Base-by-base conservation (phyloP, 2,113 vertebrate genomes). In the Actinemys pallida region DNA sequence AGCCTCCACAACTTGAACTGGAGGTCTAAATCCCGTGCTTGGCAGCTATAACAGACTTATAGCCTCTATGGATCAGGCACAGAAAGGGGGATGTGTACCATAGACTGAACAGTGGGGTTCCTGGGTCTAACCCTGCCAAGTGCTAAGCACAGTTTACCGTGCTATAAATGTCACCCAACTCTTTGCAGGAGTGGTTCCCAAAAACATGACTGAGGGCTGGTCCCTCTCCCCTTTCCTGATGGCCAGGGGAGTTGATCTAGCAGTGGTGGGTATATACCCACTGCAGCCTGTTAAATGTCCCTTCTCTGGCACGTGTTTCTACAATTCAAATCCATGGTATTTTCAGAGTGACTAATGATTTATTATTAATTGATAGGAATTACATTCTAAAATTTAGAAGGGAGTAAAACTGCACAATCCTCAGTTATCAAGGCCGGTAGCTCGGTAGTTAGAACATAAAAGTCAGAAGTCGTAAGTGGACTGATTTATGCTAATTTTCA, bases 351-450 rank as follows among this genome's bases (percentile, higher is more conserved):
- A 93, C 96, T 95, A 95, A 97, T 93, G 92, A 96, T 94, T 88
- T 93, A 85, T 95, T 96, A 96, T 95, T 96, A 95, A 97, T 95
- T 94, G 82, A 84, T 24, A 92, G 83, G 93, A 95, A 95, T 86
- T 92, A 88, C 65, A 88, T 91, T n/a, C 75, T 92, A 47, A 95
- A 91, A 96, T 94, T 93, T 92, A 87, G 86, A 95, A 83, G 57
- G 57, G 65, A 56, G 76, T 93, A 84, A 89, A 95, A 83, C 27
- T 45, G 75, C 89, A 84, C 87, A 92, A 86, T 90, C 96, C 94
- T 93, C 84, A 93, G 90, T 91, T 91, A 89, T 89, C 94, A 95
- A 57, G 47, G 90, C 94, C 83, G 90, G 92, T 85, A 90, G 94
- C 83, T 95, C 91, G 95, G 75, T 75, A 88, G 57, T 87, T 94